Conservation (phyloP, 2,888 invertebrate species). For the Diploptera punctata region DNA sequence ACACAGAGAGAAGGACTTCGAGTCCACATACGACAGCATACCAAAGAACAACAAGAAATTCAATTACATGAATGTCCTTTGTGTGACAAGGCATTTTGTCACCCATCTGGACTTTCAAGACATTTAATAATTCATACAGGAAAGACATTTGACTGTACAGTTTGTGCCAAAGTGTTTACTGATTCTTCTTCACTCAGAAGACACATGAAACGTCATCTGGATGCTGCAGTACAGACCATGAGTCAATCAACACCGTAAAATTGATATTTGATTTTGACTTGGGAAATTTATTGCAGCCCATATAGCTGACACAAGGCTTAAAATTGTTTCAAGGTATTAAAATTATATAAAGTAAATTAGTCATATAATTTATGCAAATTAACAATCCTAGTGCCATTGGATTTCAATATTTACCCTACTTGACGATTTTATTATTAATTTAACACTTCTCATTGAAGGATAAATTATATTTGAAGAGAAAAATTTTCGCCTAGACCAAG, state of each 20-base stretch:
- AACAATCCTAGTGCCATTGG: too few relatives aligned
- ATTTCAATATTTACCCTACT: too few relatives aligned
- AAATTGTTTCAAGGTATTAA: too few relatives aligned
- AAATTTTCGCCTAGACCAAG: too few relatives aligned
- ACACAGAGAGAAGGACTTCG: slow-evolving; percentile 73
- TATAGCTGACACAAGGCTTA: too few relatives aligned
- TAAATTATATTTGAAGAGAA: too few relatives aligned
- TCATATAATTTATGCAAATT: too few relatives aligned
- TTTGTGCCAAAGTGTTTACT: slow-evolving; percentile 70
- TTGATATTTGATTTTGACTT: too few relatives aligned
- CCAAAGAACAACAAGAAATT: slow-evolving; percentile 62
- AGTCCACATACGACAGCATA: slow-evolving; percentile 67
- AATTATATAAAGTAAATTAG: too few relatives aligned
- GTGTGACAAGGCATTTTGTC: slow-evolving; percentile 67
- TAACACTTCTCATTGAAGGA: too few relatives aligned
- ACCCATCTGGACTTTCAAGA: slow-evolving; percentile 70
- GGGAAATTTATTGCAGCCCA: too few relatives aligned
- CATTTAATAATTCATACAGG: slow-evolving; percentile 71
- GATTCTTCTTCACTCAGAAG: slow-evolving; percentile 75
- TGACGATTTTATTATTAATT: too few relatives aligned
- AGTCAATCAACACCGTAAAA: not conserved
- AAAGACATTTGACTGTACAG: slow-evolving; percentile 66
- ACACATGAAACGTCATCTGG: slow-evolving; percentile 54
- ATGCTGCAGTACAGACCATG: not conserved
- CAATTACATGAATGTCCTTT: slow-evolving; percentile 70